These are phyloP conservation scores for Cladorhizidae sp. DNA, from an alignment of 37 sponge, comb jelly and placozoan species.

Conservation along the genomic window DNA sequence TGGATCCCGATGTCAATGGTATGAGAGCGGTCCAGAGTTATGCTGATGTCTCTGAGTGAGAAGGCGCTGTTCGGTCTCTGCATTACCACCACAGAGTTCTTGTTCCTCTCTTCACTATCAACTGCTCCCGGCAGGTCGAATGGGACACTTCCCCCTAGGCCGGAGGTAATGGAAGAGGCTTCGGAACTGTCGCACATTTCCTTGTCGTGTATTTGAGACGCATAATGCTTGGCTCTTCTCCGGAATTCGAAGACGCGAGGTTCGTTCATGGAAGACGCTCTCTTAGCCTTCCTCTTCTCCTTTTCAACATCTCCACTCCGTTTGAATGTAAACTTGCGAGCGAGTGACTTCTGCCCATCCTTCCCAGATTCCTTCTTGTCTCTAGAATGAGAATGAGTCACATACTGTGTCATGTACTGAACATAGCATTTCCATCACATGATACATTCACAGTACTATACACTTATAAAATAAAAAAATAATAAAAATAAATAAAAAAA, in stretches of 20 bases:
- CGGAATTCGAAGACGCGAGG: neutral
- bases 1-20: slow-evolving; percentile 24
- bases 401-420: no score
- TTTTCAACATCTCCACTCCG: neutral
- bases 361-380: no score
- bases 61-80: neutral
- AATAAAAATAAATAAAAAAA: no score
- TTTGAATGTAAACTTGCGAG: slow-evolving; percentile 24
- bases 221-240: neutral
- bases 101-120: neutral
- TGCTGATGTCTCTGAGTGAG: neutral
- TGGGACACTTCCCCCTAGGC: slow-evolving; percentile 49
- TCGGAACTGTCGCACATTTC: slow-evolving; percentile 28
- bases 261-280: slow-evolving; percentile 7
- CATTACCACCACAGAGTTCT: neutral
- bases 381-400: neutral
- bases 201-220: neutral
- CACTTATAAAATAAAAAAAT: no score
- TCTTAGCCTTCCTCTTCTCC: slow-evolving; percentile 16
- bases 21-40: neutral
- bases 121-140: slow-evolving; percentile 47
- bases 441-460: no score
- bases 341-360: no score
- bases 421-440: no score
- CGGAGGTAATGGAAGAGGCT: slow-evolving; percentile 11